These are phyloP conservation scores for Caenorhabditis wallacei DNA, from an alignment of 2,888 invertebrate species.

Conservation along the genomic window DNA sequence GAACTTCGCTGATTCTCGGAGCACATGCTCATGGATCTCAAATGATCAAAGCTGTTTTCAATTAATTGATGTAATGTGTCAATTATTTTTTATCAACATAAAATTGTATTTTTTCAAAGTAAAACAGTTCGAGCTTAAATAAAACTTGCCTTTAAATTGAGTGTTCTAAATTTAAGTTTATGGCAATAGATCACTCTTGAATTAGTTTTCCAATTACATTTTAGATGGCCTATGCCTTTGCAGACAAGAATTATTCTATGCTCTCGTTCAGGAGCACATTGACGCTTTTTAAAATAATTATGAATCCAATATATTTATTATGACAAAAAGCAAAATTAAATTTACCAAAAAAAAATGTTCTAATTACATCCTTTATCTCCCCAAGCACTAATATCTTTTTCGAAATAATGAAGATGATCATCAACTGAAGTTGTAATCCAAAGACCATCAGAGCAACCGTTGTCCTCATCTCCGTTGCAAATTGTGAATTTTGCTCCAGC, in stretches of 20 bases:
- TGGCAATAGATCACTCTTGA: too few relatives aligned
- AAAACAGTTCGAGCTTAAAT: background rate
- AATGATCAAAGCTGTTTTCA: slow-evolving; percentile 30
- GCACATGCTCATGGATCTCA: slow-evolving; percentile 43
- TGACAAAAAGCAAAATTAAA: slow-evolving; percentile 18
- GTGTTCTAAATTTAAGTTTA: too few relatives aligned
- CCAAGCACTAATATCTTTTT: slow-evolving; percentile 71
- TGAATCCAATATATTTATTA: slow-evolving; percentile 53
- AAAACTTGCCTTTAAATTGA: too few relatives aligned
- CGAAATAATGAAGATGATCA: slow-evolving; percentile 79
- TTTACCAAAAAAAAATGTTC: background rate
- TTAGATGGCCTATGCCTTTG: background rate
- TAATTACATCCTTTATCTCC: slow-evolving; percentile 75
- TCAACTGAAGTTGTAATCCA: slow-evolving; percentile 72
- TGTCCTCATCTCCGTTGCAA: slow-evolving; percentile 68
- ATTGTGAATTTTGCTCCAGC: slow-evolving; percentile 55
- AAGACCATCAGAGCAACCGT: slow-evolving; percentile 73
- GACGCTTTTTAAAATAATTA: too few relatives aligned
- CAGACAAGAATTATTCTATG: too few relatives aligned
- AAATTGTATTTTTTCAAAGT: too few relatives aligned
- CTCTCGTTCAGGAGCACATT: too few relatives aligned
- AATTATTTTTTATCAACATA: too few relatives aligned
- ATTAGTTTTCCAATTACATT: too few relatives aligned
- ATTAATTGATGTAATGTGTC: background rate
- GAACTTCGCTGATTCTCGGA: slow-evolving; percentile 39